Base-by-base conservation (phyloP, 2,797 vertebrate genomes). In the Aplochiton taeniatus region DNA sequence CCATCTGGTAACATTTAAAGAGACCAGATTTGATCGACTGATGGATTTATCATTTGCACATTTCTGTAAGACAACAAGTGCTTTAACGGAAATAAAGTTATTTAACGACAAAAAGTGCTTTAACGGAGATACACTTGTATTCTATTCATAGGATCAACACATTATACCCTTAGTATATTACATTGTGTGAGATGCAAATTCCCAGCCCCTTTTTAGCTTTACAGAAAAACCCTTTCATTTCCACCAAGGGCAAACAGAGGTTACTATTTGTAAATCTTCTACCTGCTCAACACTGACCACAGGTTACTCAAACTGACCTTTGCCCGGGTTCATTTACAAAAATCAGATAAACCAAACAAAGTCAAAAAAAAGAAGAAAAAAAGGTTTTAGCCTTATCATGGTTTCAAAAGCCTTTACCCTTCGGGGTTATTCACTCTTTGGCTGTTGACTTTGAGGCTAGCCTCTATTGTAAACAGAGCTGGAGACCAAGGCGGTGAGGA, bases 391-490 rank as follows among this genome's bases (percentile, higher is more conserved):
- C 59, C 20, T 41, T n/a, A 66, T 72, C 63, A 13, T 9, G 59
- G 47, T 11, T 78, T 49, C 60, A 63, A 72, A 63, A 61, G 52
- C 53, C 50, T 67, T 65, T 74, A 68, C 80, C 73, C 77, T 55
- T 4, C 18, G 55, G 61, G 81, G 66, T 82, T 66, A 64, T 4
- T 49, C 51, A 45, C 59, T 52, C 41, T 71, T 70, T 61, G 44
- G 48, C 64, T 3, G 58, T 31, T 70, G 44, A 49, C 74, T 72
- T 70, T 73, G 63, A 81, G 62, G 80, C 80, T 68, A 74, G 68
- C 44, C 54, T 78, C 76, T 70, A 76, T 50, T 73, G 72, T 75
- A 81, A 78, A 77, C 77, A 78, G n/a, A 64, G 63, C 46, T n/a
- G 20, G 51, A 55, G 65, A 44, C 60, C 47, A 46, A 57, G 60